Base-by-base conservation (phyloP, 2,113 vertebrate species). In the Clinocottus analis region DNA sequence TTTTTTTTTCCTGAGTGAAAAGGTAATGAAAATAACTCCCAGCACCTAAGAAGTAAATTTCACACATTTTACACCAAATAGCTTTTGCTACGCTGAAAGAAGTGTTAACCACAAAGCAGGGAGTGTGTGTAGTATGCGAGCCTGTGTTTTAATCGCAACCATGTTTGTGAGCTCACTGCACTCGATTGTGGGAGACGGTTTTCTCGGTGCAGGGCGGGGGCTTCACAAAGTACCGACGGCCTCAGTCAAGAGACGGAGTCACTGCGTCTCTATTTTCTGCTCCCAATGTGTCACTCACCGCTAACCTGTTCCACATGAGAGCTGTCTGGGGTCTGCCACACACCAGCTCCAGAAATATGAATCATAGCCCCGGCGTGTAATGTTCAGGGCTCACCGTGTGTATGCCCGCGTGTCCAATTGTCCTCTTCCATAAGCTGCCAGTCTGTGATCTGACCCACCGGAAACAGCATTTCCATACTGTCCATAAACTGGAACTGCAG, bases 391-490 rank as follows among this genome's bases (percentile, higher is more conserved):
- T 29, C 23, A 11, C 45, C 0, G 27, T 19, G 29, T 25, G 0
- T 9, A 1, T 41, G 47, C n/a, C 7, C 47, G 35, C 37, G 59
- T 59, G 76, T 43, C 67, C 66, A 33, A 62, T 65, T 85, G 64
- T 78, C 56, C 27, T 80, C 45, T 82, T n/a, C 66, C 77, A 87
- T 84, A 78, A 77, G 64, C 47, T 64, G 43, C 68, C n/a, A 39
- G 69, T 43, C 4, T 41, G 65, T 45, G 73, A 85, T 60, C 29
- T 81, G 75, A 77, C 85, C 80, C 69, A 64, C 85, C 90, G 89
- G 83, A 92, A 90, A 83, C 58, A 7, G 72, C 76, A 60, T 85
- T 90, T 90, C 82, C 84, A 85, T 59, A 73, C 60, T 33, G 37
- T 35, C 61, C 60, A 65, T 14, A 85, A 88, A 53, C 72, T 83